Base-by-base conservation (phyloP, 2,113 vertebrate species). In the Aramus guarauna region DNA sequence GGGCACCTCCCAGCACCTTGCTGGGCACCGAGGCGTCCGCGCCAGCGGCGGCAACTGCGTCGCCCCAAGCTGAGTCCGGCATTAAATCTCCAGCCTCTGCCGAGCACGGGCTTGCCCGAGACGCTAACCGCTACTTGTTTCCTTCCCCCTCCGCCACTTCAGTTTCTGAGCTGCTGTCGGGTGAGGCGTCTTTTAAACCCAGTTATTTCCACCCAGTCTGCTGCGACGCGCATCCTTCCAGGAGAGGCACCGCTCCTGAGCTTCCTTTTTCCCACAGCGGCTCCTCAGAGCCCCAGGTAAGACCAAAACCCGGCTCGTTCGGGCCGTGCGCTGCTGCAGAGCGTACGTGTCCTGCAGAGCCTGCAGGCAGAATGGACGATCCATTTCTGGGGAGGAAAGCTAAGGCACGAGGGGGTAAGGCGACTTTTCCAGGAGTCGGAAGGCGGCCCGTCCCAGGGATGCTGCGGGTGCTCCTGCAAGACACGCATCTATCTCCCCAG, bases 341-440 rank as follows among this genome's bases (percentile, higher is more conserved):
- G n/a, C 0, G n/a, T 20, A 12, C 1, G 2, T 37, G 34, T 55
- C 59, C 37, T 2, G 5, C 3, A 4, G 41, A 66, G 8, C 41
- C 4, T 8, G 53, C 21, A 9, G 3, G 37, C 1, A 1, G 64
- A 36, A 24, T 1, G 41, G 52, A 26, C 7, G 22, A 53, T 52
- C 81, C 53, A 3, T 30, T 75, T 12, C 58, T 43, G 41, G 30
- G 68, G 15, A 52, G 55, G n/a, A 29, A 41, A 78, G 62, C 39
- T 39, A 8, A n/a, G 62, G 64, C 30, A 39, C 5, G 3, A 39
- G 13, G 67, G 56, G 37, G 19, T 27, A 12, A 47, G 47, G 41
- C 34, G 59, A 30, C 74, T 85, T 78, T 56, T 74, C 22, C 43
- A 23, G 47, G 52, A 78, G 60, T 15, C 22, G 41, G 69, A 37